Evolutionary conservation across 2,113 vertebrate genomes (phyloP).

Genomic region (Oryzias melastigma): DNA sequence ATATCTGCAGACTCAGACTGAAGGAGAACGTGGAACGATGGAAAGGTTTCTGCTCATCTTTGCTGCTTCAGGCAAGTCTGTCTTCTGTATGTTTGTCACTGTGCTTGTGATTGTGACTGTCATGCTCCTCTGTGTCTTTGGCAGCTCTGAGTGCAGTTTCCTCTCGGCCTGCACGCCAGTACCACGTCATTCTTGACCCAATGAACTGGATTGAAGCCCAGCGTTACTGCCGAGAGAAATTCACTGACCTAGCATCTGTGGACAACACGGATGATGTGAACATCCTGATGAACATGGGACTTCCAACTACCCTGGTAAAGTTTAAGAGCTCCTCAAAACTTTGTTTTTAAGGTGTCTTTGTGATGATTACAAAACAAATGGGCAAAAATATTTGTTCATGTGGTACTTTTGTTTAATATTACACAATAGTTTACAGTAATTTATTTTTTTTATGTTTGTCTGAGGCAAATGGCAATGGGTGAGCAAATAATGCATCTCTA

Average conservation of each 20-base stretch:
- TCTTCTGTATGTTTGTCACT: fast-evolving
- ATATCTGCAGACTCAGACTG: neutral
- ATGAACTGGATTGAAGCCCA: slow-evolving; percentile 12
- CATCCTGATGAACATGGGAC: neutral
- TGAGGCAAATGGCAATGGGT: no score
- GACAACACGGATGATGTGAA: neutral
- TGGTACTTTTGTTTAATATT: no score
- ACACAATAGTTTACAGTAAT: no score
- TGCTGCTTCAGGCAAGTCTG: slow-evolving; percentile 2
- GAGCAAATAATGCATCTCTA: no score
- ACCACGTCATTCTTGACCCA: slow-evolving; percentile 13
- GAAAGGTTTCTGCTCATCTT: neutral
- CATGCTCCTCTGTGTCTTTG: neutral
- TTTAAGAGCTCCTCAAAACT: neutral
- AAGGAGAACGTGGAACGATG: neutral
- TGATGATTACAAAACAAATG: no score
- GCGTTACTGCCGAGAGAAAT: slow-evolving; percentile 7
- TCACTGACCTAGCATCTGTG: slow-evolving; percentile 1
- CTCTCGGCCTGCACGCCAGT: neutral
- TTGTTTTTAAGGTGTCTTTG: no score
- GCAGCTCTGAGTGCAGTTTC: neutral
- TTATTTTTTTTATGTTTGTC: no score
- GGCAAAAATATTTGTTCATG: no score
- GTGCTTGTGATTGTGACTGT: neutral
- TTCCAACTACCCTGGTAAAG: no score